These are phyloP conservation scores for Lumbricus terrestris DNA, from an alignment of 2,888 invertebrate species.

Conservation along the genomic window DNA sequence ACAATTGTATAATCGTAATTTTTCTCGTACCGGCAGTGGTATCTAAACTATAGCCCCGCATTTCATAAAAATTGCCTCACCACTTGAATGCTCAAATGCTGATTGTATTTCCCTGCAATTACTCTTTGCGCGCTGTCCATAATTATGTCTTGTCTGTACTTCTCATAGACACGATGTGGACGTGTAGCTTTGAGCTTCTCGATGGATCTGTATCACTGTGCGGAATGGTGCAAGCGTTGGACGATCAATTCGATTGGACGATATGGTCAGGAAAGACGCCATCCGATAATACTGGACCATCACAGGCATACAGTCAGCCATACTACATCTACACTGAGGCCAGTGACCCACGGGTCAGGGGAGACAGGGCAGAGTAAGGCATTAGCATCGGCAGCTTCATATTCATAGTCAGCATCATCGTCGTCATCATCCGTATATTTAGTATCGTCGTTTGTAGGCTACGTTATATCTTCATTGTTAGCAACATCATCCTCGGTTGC, in stretches of 20 bases:
- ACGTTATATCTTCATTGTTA: no score
- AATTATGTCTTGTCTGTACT: background rate
- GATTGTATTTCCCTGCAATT: no score
- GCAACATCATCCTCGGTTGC: no score
- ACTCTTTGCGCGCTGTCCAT: background rate
- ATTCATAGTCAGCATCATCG: background rate
- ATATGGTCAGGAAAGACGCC: conserved; percentile 23
- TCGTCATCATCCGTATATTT: background rate
- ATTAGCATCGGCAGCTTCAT: background rate
- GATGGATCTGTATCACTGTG: conserved; percentile 19
- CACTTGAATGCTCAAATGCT: no score
- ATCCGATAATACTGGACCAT: conserved; percentile 21
- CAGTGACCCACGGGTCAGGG: background rate
- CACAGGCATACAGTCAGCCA: conserved; percentile 7
- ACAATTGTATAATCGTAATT: no score
- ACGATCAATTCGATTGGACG: conserved; percentile 7
- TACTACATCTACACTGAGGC: conserved; percentile 27
- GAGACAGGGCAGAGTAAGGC: conserved; percentile 21
- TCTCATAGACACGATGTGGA: background rate
- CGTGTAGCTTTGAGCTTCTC: conserved; percentile 19
- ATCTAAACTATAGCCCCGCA: no score
- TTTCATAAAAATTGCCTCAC: no score
- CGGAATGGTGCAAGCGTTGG: background rate
- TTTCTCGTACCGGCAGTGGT: no score
- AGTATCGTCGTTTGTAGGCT: no score